phyloP scores from a whole-genome alignment of 1,140 invertebrate species.

The Cydia splendana region DNA sequence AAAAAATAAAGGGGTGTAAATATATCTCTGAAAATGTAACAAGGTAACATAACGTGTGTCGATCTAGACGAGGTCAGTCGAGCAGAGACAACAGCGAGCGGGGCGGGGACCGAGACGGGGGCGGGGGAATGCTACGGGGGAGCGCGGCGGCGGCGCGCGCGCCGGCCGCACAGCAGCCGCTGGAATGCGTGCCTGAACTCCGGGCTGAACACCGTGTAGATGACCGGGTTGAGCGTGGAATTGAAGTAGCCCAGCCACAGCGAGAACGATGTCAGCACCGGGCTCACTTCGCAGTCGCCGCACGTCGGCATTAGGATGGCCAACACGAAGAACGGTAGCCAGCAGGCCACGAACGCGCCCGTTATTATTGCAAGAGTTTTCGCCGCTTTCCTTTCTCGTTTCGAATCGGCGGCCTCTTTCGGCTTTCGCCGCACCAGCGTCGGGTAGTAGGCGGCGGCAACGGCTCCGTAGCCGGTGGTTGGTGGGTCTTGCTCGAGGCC shows the following conservation, averaged over 20 bases:
- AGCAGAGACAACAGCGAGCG: slow-evolving; percentile 45
- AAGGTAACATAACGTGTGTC: slow-evolving; percentile 72
- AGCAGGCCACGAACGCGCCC: slow-evolving; percentile 93
- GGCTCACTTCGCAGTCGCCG: slow-evolving; percentile 80
- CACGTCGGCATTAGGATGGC: slow-evolving; percentile 91
- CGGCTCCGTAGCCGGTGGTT: slow-evolving; percentile 81
- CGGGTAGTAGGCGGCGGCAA: slow-evolving; percentile 75
- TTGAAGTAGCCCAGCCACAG: slow-evolving; percentile 94
- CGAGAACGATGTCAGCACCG: slow-evolving; percentile 85
- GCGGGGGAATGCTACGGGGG: slow-evolving; percentile 54
- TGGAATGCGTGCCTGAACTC: slow-evolving; percentile 94
- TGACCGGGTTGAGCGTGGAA: slow-evolving; percentile 93
- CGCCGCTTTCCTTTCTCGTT: slow-evolving; percentile 94
- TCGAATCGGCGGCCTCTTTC: slow-evolving; percentile 86
- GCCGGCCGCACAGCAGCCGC: slow-evolving; percentile 86
- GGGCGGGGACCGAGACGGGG: slow-evolving; percentile 48
- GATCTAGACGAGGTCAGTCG: slow-evolving; percentile 72
- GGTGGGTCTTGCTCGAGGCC: slow-evolving; percentile 84
- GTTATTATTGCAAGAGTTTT: slow-evolving; percentile 95
- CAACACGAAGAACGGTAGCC: slow-evolving; percentile 94
- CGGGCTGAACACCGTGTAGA: slow-evolving; percentile 94
- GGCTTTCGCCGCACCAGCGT: slow-evolving; percentile 80
- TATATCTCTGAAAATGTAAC: slow-evolving; percentile 80
- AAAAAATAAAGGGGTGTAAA: slow-evolving; percentile 79
- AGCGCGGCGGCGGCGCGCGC: slow-evolving; percentile 75